Evolutionary conservation across 2,797 vertebrate species (phyloP), one percentile per base, ranked within the genome.

Genomic region (Poeciliopsis presidionis): DNA sequence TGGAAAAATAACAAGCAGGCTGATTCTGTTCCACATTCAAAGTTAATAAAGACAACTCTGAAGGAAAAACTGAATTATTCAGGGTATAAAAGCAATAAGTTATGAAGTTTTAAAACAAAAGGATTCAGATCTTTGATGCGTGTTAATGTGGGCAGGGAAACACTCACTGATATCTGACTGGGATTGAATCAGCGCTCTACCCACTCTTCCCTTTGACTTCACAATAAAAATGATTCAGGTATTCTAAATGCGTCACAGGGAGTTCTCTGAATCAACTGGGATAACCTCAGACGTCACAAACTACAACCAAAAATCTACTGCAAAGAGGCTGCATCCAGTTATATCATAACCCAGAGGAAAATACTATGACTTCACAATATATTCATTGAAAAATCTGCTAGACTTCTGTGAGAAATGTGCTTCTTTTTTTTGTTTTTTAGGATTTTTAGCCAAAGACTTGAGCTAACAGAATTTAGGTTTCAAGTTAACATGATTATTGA

Each of bases 191-290:
- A 43, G 72, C 72, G 79, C 0, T 53, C 78, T 82, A 73, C 81
- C 82, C 79, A 87, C 80, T 18, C 80, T 85, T 93, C 86, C 88
- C 20, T 70, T 87, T 79, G 46, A 55, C 80, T 86, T 81, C 65
- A 76, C 81, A 78, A 0, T 33, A 87, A 81, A 69, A 84, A 87
- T 91, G 84, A 92, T 78, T 92, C 87, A 91, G 75, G 77, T 3
- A 41, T 75, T 51, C 76, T 59, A 45, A 75, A 78, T 67, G 12
- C 83, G 79, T 83, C 81, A 81, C 55, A 82, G 45, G 0, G 22
- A 46, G 73, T 85, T 86, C 30, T 12, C 33, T 20, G 36, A 87
- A 70, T 83, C 75, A 78, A 57, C 46, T 73, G 36, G 0, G 18
- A 69, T 14, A 6, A 8, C 22, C 2, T 69, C 5, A 61, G 46